phyloP scores from a whole-genome alignment of 2,113 vertebrate genomes.

The Hypanus sabinus region DNA sequence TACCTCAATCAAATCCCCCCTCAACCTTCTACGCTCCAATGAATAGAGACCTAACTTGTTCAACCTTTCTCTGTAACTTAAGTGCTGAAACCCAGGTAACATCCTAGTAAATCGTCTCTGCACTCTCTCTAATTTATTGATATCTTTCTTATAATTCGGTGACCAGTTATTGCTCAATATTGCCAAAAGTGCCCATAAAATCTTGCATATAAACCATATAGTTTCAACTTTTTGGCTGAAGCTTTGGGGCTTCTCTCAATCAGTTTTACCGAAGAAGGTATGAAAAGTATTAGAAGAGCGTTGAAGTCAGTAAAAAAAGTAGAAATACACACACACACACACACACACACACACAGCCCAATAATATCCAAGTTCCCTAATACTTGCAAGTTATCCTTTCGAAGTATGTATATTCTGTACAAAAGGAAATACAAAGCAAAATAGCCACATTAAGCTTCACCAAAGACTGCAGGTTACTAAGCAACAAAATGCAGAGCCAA shows the following conservation, averaged over 20 bases:
- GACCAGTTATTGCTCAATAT: neutral
- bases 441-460: neutral
- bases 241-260: neutral
- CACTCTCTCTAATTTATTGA: too few relatives aligned
- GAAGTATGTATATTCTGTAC: neutral
- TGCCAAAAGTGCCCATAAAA: neutral
- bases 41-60: too few relatives aligned
- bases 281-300: neutral
- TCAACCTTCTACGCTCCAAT: too few relatives aligned
- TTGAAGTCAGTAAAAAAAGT: neutral
- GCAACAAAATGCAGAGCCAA: neutral
- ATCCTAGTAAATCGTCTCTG: too few relatives aligned
- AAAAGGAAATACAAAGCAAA: neutral
- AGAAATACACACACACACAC: too few relatives aligned
- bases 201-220: neutral
- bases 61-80: too few relatives aligned
- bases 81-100: too few relatives aligned
- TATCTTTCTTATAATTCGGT: too few relatives aligned
- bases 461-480: slow-evolving; percentile 28
- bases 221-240: neutral
- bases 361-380: neutral
- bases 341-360: too few relatives aligned
- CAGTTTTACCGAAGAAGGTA: neutral
- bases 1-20: too few relatives aligned
- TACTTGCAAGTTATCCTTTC: neutral